Base-by-base conservation (phyloP, 2,888 invertebrate genomes). In the Papilio gigon region DNA sequence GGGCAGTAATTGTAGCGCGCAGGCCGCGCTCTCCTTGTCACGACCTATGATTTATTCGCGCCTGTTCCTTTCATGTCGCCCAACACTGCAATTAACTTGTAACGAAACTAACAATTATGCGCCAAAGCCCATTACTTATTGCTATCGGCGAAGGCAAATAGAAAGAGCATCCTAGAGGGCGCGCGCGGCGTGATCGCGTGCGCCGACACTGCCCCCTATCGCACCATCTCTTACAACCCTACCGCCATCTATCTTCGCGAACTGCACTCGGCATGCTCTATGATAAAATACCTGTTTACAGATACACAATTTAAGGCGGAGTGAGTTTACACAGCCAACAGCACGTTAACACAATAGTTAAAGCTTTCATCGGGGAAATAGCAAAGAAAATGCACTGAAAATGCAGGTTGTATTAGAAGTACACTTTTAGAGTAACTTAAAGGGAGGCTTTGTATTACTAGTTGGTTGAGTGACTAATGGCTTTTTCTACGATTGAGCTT, bases 21-120 rank as follows among this genome's bases (percentile, higher is more conserved):
- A 14, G 53, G n/a, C 17, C 8, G 50, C 9, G 53, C 27, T 56
- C 30, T 56, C 27, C 30, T 56, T 56, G 53, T 30, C 53, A 27
- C 9, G 53, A 56, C 8, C 53, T 56, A 56, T 56, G 53, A 56
- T 56, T 56, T 56, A 56, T 56, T 56, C 53, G 53, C 53, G 27
- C 53, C 9, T 56, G 53, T 56, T 30, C 30, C 22, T 56, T 56
- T 56, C 53, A 56, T 30, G 61, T 40, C 27, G 27, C 6, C 61
- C 17, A 30, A 58, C 63, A 42, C 62, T 42, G 44, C 68, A 59
- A 68, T 68, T 68, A 68, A 63, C 58, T 68, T 44, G 68, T 63
- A 63, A 68, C 47, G 11, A 35, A 68, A 58, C 68, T 33, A 68
- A 68, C 63, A 68, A 68, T 68, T 68, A 68, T 68, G 63, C 63